Conservation (phyloP, 2,797 vertebrate species). For the Lemur catta region DNA sequence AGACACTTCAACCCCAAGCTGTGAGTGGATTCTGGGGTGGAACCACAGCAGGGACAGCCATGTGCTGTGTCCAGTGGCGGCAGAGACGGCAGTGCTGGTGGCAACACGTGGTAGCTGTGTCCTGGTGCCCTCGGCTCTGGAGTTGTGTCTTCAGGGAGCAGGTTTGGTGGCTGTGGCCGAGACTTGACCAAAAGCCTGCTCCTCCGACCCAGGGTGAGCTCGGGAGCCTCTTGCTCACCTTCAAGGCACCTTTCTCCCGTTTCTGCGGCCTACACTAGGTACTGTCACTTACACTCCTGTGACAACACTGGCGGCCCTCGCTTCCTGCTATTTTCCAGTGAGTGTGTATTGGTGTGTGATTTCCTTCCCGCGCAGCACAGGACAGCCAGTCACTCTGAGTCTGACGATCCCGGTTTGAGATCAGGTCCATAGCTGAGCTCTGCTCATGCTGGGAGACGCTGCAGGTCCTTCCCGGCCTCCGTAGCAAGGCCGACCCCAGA, state of each 20-base stretch:
- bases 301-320: rapidly evolving
- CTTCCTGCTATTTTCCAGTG: neutral
- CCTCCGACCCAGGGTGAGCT: neutral
- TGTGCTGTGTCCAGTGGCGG: neutral
- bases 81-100: neutral
- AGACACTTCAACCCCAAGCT: neutral
- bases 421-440: neutral
- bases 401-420: neutral
- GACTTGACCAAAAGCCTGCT: too few species aligned
- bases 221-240: neutral
- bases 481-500: too few species aligned
- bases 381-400: neutral
- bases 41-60: neutral
- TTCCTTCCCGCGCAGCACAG: neutral
- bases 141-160: neutral
- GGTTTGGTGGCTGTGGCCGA: neutral
- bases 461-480: rapidly evolving
- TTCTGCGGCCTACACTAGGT: neutral
- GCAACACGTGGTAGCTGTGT: too few species aligned
- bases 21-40: neutral
- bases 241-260: neutral
- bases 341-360: too few species aligned
- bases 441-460: neutral
- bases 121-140: too few species aligned
- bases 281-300: too few species aligned